A percentile compares a stretch with the other conserved stretches of the same genome.
Conservation (phyloP, 2,113 vertebrate species). For the Oryzias woworae region DNA sequence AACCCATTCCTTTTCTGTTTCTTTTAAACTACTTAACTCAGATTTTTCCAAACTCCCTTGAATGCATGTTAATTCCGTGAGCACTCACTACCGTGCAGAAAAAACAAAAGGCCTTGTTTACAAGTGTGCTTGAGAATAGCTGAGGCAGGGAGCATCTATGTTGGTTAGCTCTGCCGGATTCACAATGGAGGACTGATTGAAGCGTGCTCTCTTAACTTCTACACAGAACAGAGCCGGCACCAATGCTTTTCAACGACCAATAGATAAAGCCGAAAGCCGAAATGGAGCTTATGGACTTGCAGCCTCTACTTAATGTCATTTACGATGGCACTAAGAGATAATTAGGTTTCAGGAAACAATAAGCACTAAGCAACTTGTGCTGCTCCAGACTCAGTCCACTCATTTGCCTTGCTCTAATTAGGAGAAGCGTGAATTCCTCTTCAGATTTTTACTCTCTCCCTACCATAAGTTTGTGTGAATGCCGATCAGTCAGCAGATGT, state of each 20-base stretch:
- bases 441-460: constrained; percentile 58
- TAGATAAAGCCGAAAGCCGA: constrained; percentile 18
- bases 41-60: constrained; percentile 43
- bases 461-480: constrained; percentile 15
- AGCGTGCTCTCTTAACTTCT: constrained; percentile 59
- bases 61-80: constrained; percentile 69
- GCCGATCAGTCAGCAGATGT: constrained; percentile 50
- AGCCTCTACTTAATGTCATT: constrained; percentile 69
- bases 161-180: constrained; percentile 34
- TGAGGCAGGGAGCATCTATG: constrained; percentile 14
- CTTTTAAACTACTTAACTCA: neutral
- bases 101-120: constrained; percentile 70
- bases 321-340: constrained; percentile 64
- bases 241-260: constrained; percentile 16
- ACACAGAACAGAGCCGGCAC: too few relatives aligned
- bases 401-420: constrained; percentile 69
- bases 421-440: constrained; percentile 71
- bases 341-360: constrained; percentile 76
- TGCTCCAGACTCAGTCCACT: constrained; percentile 44
- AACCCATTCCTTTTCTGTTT: constrained; percentile 40
- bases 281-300: constrained; percentile 54
- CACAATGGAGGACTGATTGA: constrained; percentile 70
- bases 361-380: constrained; percentile 53
- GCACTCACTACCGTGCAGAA: constrained; percentile 39
- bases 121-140: constrained; percentile 44